Percentiles rank a stretch among this genome's conserved stretches.
Evolutionary conservation across 2,797 vertebrate genomes (phyloP).

Genomic region (Glyptemys insculpta): DNA sequence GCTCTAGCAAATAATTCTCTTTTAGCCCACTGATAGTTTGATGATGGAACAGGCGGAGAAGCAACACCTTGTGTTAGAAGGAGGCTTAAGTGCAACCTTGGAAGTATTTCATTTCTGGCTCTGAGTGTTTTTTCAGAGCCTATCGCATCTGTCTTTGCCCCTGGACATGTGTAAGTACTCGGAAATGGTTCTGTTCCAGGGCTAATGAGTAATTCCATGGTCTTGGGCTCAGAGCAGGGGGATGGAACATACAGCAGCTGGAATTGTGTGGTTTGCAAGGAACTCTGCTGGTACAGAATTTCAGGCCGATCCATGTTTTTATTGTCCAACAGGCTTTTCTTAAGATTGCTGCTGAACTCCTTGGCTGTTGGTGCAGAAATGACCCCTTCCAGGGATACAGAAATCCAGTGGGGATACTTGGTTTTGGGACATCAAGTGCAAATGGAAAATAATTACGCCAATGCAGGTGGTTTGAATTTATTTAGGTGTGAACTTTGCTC

Average conservation of each 20-base stretch:
- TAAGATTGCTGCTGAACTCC: background rate
- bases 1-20: fast-evolving
- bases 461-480: slow-evolving; percentile 24
- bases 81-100: background rate
- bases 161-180: slow-evolving; percentile 59
- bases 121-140: slow-evolving; percentile 26
- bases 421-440: background rate
- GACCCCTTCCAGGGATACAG: background rate
- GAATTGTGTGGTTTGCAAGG: background rate
- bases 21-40: background rate
- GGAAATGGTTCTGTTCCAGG: slow-evolving; percentile 49
- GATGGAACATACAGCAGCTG: slow-evolving; percentile 16
- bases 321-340: slow-evolving; percentile 32
- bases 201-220: slow-evolving; percentile 68
- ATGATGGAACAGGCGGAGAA: background rate
- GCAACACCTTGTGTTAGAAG: background rate
- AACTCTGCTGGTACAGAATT: slow-evolving; percentile 22
- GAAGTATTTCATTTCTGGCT: slow-evolving; percentile 39
- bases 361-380: background rate
- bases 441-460: slow-evolving; percentile 53
- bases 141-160: slow-evolving; percentile 60
- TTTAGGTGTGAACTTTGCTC: background rate
- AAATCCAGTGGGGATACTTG: background rate
- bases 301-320: slow-evolving; percentile 36
- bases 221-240: slow-evolving; percentile 24